Evolutionary conservation across 2,113 vertebrate genomes (phyloP).

Genomic region (Gorsachius goisagi): DNA sequence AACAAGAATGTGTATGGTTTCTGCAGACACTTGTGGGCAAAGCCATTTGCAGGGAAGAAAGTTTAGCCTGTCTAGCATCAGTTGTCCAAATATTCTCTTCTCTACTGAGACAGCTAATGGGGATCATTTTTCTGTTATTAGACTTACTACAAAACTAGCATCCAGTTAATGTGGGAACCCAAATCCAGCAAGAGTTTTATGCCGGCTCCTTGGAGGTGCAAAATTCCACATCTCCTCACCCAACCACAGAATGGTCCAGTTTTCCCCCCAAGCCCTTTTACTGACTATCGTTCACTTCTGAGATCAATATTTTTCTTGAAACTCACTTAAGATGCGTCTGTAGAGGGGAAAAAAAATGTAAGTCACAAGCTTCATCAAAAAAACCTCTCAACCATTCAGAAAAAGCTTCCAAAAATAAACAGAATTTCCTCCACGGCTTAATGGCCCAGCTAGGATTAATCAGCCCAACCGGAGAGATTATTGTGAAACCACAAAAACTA

Average conservation of each 20-base stretch:
- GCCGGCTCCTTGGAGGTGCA: not conserved
- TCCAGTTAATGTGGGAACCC: not conserved
- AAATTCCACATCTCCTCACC: not conserved
- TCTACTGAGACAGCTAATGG: not conserved
- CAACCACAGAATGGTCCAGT: fast-evolving
- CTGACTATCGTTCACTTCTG: not conserved
- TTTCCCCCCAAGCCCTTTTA: not conserved
- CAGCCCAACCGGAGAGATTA: not conserved
- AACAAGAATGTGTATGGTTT: not conserved
- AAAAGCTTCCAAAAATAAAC: not conserved
- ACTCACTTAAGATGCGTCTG: not conserved
- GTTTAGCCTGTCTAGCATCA: not conserved
- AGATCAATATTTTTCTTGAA: not conserved
- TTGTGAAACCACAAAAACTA: not conserved
- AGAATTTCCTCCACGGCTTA: not conserved
- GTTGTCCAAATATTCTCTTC: not conserved
- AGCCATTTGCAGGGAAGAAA: not conserved
- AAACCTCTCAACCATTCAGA: not conserved
- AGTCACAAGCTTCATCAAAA: not conserved
- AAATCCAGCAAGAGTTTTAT: not conserved
- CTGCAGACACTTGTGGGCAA: not conserved
- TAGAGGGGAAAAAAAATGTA: not conserved
- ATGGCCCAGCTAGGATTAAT: not conserved
- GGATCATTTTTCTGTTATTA: not conserved
- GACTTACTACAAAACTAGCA: not conserved